Percentiles rank a stretch among this genome's conserved stretches.
Conservation (phyloP, 2,888 invertebrate species). For the Halictus ligatus region DNA sequence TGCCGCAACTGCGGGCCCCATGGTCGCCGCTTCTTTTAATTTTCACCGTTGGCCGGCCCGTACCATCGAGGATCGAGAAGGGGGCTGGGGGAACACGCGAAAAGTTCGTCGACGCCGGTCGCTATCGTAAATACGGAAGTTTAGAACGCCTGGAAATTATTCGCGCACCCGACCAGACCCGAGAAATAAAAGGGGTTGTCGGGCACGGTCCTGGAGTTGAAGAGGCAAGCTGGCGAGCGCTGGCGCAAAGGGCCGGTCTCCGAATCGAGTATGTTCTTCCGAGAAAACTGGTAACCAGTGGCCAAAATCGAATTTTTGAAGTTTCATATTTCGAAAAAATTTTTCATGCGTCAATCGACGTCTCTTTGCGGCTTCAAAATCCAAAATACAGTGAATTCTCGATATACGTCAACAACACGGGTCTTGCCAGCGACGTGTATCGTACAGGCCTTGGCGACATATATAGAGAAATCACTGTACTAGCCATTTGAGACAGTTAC, state of each 20-base stretch:
- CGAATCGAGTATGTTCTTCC: background rate
- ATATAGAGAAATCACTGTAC: too few relatives aligned
- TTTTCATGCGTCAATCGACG: too few relatives aligned
- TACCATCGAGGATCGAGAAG: background rate
- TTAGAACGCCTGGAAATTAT: conserved; percentile 34
- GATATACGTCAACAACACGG: too few relatives aligned
- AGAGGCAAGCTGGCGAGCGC: background rate
- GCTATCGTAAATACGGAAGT: conserved; percentile 24
- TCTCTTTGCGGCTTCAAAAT: too few relatives aligned
- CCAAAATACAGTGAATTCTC: background rate
- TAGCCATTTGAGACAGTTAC: too few relatives aligned
- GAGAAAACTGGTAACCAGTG: too few relatives aligned
- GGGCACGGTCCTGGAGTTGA: background rate
- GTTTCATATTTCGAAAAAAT: too few relatives aligned
- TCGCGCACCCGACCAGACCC: background rate
- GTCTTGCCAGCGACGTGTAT: too few relatives aligned
- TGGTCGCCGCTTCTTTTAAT: conserved; percentile 29
- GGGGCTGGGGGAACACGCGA: background rate
- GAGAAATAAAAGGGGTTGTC: conserved; percentile 23
- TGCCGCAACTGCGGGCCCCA: conserved; percentile 1
- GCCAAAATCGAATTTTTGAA: too few relatives aligned
- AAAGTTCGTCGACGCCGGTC: conserved; percentile 7
- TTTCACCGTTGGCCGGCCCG: background rate
- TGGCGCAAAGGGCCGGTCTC: background rate
- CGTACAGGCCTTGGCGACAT: too few relatives aligned